These are phyloP conservation scores for Phoxinus phoxinus DNA, from an alignment of 2,113 vertebrate species.

Conservation along the genomic window DNA sequence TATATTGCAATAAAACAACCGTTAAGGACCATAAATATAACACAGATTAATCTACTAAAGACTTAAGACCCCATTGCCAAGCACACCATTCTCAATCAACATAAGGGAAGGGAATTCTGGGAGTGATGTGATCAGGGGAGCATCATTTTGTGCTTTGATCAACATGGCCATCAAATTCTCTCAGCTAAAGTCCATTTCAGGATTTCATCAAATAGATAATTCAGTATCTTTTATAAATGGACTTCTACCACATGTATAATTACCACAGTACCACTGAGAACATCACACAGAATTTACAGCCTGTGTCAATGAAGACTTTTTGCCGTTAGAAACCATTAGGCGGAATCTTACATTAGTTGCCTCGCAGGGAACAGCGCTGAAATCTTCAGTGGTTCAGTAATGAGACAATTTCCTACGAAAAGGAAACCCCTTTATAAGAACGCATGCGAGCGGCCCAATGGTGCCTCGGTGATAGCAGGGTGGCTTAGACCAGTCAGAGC, in stretches of 20 bases:
- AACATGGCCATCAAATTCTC: not conserved
- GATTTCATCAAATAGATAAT: not conserved
- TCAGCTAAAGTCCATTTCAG: not conserved
- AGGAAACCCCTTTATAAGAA: constrained; percentile 26
- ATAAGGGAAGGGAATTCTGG: not conserved
- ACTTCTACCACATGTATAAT: not conserved
- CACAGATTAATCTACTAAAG: not conserved
- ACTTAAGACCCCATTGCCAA: not conserved
- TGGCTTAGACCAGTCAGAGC: constrained; percentile 55
- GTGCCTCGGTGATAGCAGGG: constrained; percentile 59
- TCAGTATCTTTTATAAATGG: not conserved
- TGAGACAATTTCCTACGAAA: constrained; percentile 38
- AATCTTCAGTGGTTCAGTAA: constrained; percentile 15
- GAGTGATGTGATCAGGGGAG: not conserved
- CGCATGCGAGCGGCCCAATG: constrained; percentile 67
- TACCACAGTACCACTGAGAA: not conserved
- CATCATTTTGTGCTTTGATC: not conserved
- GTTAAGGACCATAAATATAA: not conserved
- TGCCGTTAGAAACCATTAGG: constrained; percentile 8
- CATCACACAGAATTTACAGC: constrained; percentile 26
- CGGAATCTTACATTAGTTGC: constrained; percentile 15
- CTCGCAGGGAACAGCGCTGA: constrained; percentile 8
- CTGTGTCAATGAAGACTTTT: not conserved
- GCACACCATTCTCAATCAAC: not conserved
- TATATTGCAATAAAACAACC: not conserved